These are phyloP conservation scores for Propithecus perrieri DNA, from an alignment of 2,797 vertebrate genomes.

Conservation along the genomic window DNA sequence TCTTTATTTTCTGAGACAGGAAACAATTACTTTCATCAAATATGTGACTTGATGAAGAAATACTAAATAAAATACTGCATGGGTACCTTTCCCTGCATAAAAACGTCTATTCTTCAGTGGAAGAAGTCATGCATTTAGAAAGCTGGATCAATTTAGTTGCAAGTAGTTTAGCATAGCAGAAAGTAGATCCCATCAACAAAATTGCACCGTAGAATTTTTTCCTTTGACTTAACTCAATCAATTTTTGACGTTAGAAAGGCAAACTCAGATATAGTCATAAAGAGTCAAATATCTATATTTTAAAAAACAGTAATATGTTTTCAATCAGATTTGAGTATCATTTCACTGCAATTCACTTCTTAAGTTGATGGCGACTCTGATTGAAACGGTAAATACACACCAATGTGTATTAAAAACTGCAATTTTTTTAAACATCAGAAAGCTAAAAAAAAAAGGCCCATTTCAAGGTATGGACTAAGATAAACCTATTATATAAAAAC, in stretches of 20 bases:
- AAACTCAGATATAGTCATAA: neutral
- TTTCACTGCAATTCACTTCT: neutral
- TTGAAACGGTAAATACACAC: neutral
- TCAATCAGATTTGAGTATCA: neutral
- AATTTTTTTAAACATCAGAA: neutral
- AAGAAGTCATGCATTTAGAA: neutral
- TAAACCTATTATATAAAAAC: neutral
- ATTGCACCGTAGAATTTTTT: neutral
- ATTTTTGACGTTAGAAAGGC: neutral
- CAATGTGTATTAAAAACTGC: neutral
- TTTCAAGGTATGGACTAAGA: neutral
- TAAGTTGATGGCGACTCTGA: neutral
- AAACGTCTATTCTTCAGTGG: neutral
- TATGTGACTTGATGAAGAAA: neutral
- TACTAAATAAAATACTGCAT: neutral
- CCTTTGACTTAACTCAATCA: neutral
- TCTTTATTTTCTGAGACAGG: neutral
- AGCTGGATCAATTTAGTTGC: slow-evolving; percentile 7
- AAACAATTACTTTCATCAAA: slow-evolving; percentile 17
- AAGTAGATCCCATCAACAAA: slow-evolving; percentile 14
- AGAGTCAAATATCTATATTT: neutral
- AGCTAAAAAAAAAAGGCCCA: neutral
- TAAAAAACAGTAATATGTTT: neutral
- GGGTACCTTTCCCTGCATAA: neutral
- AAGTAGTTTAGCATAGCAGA: neutral